Conservation (phyloP, 2,888 invertebrate species). For the Dexiosoma caninum region DNA sequence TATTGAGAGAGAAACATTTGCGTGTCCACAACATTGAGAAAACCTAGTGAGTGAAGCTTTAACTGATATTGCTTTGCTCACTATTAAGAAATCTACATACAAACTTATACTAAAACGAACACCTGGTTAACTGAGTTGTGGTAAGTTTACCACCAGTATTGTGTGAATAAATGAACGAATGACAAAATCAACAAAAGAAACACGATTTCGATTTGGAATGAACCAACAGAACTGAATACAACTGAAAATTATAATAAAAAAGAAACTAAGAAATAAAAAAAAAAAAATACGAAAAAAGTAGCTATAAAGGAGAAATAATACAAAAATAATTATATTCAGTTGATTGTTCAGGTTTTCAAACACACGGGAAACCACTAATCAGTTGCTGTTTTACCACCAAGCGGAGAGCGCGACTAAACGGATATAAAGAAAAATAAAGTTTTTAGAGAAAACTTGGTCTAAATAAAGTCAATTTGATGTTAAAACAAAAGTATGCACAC, state of each 20-base stretch:
- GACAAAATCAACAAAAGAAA: constrained; percentile 62
- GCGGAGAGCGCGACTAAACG: constrained; percentile 61
- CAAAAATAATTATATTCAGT: constrained; percentile 50
- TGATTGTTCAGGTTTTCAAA: constrained; percentile 62
- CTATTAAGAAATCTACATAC: too few species aligned
- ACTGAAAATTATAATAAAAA: constrained; percentile 34
- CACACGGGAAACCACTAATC: constrained; percentile 62
- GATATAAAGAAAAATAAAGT: constrained; percentile 30
- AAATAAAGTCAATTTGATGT: constrained; percentile 3
- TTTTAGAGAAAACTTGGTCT: background rate
- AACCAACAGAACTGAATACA: constrained; percentile 44
- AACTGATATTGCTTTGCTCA: constrained; percentile 44
- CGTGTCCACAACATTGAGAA: constrained; percentile 28
- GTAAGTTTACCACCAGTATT: constrained; percentile 54
- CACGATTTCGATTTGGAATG: constrained; percentile 57
- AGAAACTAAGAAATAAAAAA: constrained; percentile 45
- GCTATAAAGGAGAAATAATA: constrained; percentile 57
- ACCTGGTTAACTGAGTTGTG: constrained; percentile 61
- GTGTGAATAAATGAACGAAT: constrained; percentile 61
- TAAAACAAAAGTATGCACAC: background rate
- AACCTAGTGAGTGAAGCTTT: constrained; percentile 23
- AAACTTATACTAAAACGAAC: constrained; percentile 36
- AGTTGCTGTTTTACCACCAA: constrained; percentile 67
- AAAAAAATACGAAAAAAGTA: constrained; percentile 38
- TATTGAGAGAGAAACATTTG: background rate